Evolutionary conservation across 1,140 invertebrate genomes (phyloP).

Genomic region (Zaprionus lachaisei): DNA sequence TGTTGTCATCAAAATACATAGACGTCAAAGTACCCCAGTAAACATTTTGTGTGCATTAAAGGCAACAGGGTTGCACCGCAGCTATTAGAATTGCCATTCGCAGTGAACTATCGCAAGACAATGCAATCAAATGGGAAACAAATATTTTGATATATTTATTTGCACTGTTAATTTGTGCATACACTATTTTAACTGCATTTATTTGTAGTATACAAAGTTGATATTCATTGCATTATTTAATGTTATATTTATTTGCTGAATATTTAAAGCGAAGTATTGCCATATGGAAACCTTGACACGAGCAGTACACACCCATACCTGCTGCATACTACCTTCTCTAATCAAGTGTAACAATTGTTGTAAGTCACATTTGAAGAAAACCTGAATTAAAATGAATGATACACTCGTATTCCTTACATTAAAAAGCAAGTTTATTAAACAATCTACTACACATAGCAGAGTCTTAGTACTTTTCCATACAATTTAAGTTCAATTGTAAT

Average conservation of each 20-base stretch:
- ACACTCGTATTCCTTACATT: conserved; percentile 62
- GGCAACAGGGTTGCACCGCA: conserved; percentile 35
- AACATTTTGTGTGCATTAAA: conserved; percentile 40
- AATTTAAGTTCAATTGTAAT: conserved; percentile 65
- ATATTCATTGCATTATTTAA: too few species aligned
- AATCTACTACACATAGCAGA: conserved; percentile 68
- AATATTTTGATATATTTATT: not conserved
- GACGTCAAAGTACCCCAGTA: conserved; percentile 55
- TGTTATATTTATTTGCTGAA: too few species aligned
- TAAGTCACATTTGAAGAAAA: not conserved
- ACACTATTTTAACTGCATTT: not conserved
- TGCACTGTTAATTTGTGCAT: not conserved
- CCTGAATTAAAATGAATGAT: conserved; percentile 30
- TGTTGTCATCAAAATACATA: conserved; percentile 72
- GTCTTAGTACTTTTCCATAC: conserved; percentile 60
- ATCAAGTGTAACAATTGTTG: not conserved
- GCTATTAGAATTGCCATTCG: conserved; percentile 36
- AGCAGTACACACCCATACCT: not conserved
- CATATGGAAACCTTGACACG: not conserved
- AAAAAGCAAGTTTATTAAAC: conserved; percentile 80
- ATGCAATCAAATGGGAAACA: not conserved
- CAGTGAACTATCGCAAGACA: conserved; percentile 29
- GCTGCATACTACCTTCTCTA: not conserved
- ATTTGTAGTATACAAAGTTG: not conserved
- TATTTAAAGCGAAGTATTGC: too few species aligned